phyloP scores from a whole-genome alignment of 2,797 vertebrate genomes.

The Pogoniulus pusillus region DNA sequence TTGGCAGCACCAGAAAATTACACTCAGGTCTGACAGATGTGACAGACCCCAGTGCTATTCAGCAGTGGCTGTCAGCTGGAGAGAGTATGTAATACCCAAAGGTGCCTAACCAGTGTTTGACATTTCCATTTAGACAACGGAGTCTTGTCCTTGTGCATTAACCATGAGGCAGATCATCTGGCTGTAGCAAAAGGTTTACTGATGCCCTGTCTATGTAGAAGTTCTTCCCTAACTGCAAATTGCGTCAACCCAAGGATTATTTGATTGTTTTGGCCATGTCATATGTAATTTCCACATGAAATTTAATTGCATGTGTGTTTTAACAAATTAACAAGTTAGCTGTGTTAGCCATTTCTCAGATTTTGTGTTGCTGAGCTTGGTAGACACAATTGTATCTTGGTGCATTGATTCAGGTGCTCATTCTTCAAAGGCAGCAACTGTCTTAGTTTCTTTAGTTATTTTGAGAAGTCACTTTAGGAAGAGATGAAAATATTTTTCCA shows the following conservation, averaged over 20 bases:
- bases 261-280: not conserved
- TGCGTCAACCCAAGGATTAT: not conserved
- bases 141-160: fast-evolving
- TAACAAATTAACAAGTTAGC: not conserved
- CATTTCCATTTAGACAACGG: not conserved
- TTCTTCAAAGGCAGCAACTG: not conserved
- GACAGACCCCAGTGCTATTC: not conserved
- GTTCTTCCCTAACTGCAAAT: not conserved
- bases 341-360: not conserved
- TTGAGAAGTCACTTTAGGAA: not conserved
- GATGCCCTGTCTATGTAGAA: not conserved
- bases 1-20: not conserved
- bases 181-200: not conserved
- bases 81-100: not conserved
- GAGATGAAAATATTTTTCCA: constrained; percentile 1
- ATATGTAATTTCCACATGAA: not conserved
- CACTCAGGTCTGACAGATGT: not conserved
- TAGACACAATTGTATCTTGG: not conserved
- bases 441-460: not conserved
- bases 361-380: not conserved
- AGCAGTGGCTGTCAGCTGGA: not conserved
- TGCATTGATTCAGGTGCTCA: not conserved
- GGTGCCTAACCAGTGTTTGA: not conserved
- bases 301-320: not conserved
- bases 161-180: not conserved